Percentiles rank a stretch among this genome's conserved stretches.
Conservation (phyloP, 2,113 vertebrate species). For the Andinoacara biseriatus region DNA sequence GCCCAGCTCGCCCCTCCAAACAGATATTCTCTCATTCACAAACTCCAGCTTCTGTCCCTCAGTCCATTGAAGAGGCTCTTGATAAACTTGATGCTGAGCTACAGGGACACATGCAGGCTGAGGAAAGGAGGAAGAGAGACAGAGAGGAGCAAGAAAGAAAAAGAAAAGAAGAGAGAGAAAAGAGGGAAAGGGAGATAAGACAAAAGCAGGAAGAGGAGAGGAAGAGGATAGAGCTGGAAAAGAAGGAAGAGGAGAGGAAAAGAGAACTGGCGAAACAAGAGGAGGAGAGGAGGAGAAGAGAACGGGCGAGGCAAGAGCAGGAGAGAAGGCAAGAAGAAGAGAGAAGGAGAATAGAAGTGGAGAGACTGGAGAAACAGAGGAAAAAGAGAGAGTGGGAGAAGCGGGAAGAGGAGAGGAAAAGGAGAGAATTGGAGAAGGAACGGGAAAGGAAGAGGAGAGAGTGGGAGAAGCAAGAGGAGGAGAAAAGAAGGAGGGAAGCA, state of each 20-base stretch:
- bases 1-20: slow-evolving; percentile 5
- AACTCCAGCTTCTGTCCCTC: slow-evolving; percentile 46
- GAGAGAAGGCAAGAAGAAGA: slow-evolving; percentile 47
- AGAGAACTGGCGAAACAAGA: slow-evolving; percentile 40
- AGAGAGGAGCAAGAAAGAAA: slow-evolving; percentile 53
- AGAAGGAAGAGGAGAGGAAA: slow-evolving; percentile 44
- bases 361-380: slow-evolving; percentile 50
- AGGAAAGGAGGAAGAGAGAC: slow-evolving; percentile 69
- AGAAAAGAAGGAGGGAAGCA: slow-evolving; percentile 29
- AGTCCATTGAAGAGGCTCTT: slow-evolving; percentile 79
- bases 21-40: slow-evolving; percentile 48
- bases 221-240: slow-evolving; percentile 47
- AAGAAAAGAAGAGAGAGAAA: slow-evolving; percentile 38
- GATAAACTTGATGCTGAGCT: slow-evolving; percentile 83
- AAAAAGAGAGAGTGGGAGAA: slow-evolving; percentile 39
- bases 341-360: slow-evolving; percentile 36
- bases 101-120: slow-evolving; percentile 78
- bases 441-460: slow-evolving; percentile 43
- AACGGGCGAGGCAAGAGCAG: slow-evolving; percentile 50
- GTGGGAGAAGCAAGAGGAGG: slow-evolving; percentile 34
- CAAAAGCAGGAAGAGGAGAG: slow-evolving; percentile 54
- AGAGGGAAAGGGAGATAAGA: slow-evolving; percentile 53
- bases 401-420: slow-evolving; percentile 37
- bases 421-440: slow-evolving; percentile 38
- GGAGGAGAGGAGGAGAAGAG: slow-evolving; percentile 47